Evolutionary conservation across 2,797 vertebrate genomes (phyloP).

Genomic region (Poeciliopsis gracilis): DNA sequence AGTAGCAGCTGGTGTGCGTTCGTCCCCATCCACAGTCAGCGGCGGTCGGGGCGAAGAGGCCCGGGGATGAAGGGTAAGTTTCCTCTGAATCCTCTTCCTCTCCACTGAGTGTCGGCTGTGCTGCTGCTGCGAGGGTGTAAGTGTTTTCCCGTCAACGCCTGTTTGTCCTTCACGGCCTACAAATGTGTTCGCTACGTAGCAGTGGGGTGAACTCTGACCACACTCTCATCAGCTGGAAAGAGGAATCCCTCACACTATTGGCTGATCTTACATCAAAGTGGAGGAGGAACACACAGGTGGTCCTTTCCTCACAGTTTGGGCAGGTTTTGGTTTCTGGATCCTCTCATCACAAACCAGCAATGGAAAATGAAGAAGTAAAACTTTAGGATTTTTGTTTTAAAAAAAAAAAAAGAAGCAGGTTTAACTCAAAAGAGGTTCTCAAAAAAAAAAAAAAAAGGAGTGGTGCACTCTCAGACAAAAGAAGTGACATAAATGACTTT

Average conservation of each 20-base stretch:
- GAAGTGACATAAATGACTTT: not conserved
- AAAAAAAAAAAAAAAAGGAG: no score
- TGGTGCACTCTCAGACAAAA: no score
- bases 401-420: no score
- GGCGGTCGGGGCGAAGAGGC: not conserved
- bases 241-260: not conserved
- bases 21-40: slow-evolving; percentile 34
- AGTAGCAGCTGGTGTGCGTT: slow-evolving; percentile 73
- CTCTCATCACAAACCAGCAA: no score
- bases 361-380: no score
- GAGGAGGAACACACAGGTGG: not conserved
- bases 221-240: not conserved
- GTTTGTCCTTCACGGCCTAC: not conserved
- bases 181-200: not conserved
- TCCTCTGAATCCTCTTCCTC: not conserved
- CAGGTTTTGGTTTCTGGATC: no score
- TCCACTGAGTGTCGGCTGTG: not conserved
- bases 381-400: no score
- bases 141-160: not conserved
- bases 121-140: not conserved
- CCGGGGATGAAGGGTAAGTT: slow-evolving; percentile 59
- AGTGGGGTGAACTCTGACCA: not conserved
- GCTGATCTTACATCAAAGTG: not conserved
- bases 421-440: no score
- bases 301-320: not conserved